Evolutionary conservation across 2,888 invertebrate species (phyloP).

Genomic region (Pristionchus fissidentatus): DNA sequence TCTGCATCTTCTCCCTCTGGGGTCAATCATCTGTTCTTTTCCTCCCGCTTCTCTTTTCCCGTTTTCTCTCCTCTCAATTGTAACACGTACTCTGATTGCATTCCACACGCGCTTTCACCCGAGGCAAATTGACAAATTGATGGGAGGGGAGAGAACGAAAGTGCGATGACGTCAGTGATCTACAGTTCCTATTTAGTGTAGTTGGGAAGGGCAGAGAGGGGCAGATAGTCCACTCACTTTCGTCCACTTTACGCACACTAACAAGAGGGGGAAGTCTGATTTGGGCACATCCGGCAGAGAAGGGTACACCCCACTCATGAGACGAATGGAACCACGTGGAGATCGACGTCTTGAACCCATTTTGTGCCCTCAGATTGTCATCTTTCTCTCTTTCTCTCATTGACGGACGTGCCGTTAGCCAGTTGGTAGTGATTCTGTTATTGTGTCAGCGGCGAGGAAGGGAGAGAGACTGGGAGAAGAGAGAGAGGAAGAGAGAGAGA

Average conservation of each 20-base stretch:
- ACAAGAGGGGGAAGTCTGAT: too few species aligned
- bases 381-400: too few species aligned
- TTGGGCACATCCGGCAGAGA: too few species aligned
- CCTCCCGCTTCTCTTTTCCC: background rate
- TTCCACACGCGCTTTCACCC: conserved; percentile 1
- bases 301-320: too few species aligned
- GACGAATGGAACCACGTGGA: background rate
- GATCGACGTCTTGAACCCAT: conserved; percentile 10
- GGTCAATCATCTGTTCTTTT: conserved; percentile 10
- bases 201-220: too few species aligned
- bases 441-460: too few species aligned
- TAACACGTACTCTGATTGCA: background rate
- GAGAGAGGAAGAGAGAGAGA: background rate
- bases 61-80: background rate
- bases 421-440: conserved; percentile 36
- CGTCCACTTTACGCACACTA: too few species aligned
- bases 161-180: too few species aligned
- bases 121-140: too few species aligned
- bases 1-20: background rate
- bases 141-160: too few species aligned
- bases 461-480: background rate
- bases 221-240: too few species aligned
- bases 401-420: conserved; percentile 29
- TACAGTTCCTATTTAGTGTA: too few species aligned
- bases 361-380: background rate